Percentiles rank a stretch among this genome's conserved stretches.
Conservation (phyloP, 2,888 invertebrate genomes). For the Acanthosepion esculentum region DNA sequence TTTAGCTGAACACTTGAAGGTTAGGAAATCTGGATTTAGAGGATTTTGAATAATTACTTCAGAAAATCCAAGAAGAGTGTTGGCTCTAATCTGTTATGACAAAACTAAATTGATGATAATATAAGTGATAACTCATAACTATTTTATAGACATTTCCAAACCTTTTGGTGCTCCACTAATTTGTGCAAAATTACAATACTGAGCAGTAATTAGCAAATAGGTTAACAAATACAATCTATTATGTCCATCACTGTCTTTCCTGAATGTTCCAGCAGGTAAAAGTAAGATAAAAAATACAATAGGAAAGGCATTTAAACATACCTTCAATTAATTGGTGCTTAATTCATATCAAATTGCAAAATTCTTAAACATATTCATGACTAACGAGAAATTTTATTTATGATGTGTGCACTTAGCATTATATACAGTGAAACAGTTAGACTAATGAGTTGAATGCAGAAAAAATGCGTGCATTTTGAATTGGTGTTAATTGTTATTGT, state of each 20-base stretch:
- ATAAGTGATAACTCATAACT: too few relatives aligned
- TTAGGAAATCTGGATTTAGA: neutral
- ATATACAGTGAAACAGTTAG: neutral
- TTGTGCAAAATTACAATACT: too few relatives aligned
- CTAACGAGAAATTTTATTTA: neutral
- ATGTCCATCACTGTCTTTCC: too few relatives aligned
- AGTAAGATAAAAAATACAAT: too few relatives aligned
- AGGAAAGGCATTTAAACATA: neutral
- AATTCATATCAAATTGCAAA: neutral
- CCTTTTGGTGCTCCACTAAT: too few relatives aligned
- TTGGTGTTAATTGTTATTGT: slow-evolving; percentile 13
- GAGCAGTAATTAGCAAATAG: too few relatives aligned
- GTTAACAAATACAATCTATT: too few relatives aligned
- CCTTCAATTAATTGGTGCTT: slow-evolving; percentile 3
- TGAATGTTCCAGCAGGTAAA: too few relatives aligned
- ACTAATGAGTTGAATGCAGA: neutral
- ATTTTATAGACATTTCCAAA: too few relatives aligned
- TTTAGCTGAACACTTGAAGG: neutral
- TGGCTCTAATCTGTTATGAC: neutral
- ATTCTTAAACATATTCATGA: neutral
- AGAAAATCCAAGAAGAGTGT: neutral
- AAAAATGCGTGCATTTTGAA: neutral
- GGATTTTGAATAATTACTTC: neutral
- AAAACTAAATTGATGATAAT: too few relatives aligned
- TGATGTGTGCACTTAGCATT: neutral